Evolutionary conservation across 1,140 invertebrate species (phyloP), one percentile per base, ranked within the genome.

Genomic region (Scaptodrosophila lebanonensis): DNA sequence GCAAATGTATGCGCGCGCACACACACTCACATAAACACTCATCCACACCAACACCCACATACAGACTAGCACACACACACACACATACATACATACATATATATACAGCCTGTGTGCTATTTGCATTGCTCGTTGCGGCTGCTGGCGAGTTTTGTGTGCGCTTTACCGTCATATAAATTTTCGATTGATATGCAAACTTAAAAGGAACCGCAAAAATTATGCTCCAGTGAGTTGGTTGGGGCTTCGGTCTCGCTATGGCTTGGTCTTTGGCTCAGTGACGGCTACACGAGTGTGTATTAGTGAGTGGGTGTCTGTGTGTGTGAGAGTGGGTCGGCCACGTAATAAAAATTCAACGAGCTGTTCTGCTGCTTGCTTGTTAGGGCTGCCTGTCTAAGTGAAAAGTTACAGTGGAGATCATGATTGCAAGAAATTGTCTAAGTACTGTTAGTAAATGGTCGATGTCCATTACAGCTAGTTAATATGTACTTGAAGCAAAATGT

Each of bases 121-220:
- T 76, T 76, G 72, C 66, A 77, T 64, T 76, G 53, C 43, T 3
- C 15, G 12, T 5, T 47, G 52, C 3, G 38, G 43, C 18, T 38
- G 8, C 11, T 35, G 17, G 40, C 8, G 17, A 40, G 39, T 29
- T 39, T 29, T 65, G 44, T 39, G 42, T 32, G 56, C 59, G 73
- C 67, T 56, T 69, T 62, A 65, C 60, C 68, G 69, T 82, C 75
- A 73, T 79, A 79, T 79, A 79, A 73, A 79, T 79, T 79, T 71
- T 84, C 73, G 71, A 84, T 84, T 84, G 79, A 84, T 84, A 84
- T 84, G 82, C 82, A 84, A 84, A 84, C 82, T 84, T 84, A 82
- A 84, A 82, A 84, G 82, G 70, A 66, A 84, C 82, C 82, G 70
- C 82, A 84, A 72, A 84, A 84, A 84, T 84, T 84, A 84, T 84